phyloP scores from a whole-genome alignment of 2,888 invertebrate species.

The Zhengitettix transpicula region DNA sequence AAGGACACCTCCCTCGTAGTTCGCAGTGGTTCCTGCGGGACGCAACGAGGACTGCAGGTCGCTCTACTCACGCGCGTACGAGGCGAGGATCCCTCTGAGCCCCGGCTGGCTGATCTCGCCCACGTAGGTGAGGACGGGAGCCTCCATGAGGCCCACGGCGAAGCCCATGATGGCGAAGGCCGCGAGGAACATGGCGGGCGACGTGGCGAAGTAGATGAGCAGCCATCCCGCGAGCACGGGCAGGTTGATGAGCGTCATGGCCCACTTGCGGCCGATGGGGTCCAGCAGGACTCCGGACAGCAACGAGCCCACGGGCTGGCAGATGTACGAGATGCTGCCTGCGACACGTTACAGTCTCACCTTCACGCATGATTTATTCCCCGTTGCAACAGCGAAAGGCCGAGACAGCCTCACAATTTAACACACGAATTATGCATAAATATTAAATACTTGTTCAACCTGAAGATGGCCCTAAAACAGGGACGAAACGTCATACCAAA shows the following conservation, averaged over 20 bases:
- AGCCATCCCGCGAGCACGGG: slow-evolving; percentile 39
- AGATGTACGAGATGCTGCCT: slow-evolving; percentile 38
- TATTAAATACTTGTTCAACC: too few species aligned
- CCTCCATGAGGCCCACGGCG: slow-evolving; percentile 41
- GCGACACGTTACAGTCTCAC: too few species aligned
- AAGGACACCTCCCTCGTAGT: too few species aligned
- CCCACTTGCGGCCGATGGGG: slow-evolving; percentile 34
- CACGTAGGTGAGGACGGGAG: slow-evolving; percentile 41
- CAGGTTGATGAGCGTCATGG: slow-evolving; percentile 37
- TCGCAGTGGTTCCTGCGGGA: too few species aligned
- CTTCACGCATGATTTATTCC: too few species aligned
- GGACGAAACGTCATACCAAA: too few species aligned
- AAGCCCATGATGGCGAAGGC: slow-evolving; percentile 36
- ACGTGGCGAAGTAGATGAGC: slow-evolving; percentile 33
- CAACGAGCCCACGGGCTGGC: slow-evolving; percentile 39
- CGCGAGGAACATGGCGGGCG: slow-evolving; percentile 31
- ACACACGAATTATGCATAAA: too few species aligned
- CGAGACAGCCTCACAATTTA: too few species aligned
- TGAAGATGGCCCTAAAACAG: too few species aligned
- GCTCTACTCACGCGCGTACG: slow-evolving; percentile 25
- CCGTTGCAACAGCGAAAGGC: too few species aligned
- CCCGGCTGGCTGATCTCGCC: slow-evolving; percentile 40
- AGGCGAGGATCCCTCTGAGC: slow-evolving; percentile 35
- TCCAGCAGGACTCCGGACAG: slow-evolving; percentile 38
- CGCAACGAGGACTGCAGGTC: too few species aligned